Conservation (phyloP, 2,113 vertebrate genomes). For the Bubo blakistoni region DNA sequence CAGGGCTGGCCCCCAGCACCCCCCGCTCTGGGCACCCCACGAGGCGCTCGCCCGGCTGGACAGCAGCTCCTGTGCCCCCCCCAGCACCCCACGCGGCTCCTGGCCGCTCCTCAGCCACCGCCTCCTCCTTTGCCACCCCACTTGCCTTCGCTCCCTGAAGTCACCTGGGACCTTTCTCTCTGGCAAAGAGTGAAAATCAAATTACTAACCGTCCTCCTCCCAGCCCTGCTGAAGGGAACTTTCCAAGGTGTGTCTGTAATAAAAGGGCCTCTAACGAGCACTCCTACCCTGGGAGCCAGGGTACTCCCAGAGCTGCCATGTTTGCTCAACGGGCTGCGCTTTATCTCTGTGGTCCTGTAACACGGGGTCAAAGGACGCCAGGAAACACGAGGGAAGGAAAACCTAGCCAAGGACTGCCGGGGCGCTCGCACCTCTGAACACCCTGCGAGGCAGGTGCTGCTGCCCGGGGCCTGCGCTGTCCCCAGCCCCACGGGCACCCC, state of each 20-base stretch:
- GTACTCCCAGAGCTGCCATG: not conserved
- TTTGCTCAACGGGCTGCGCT: not conserved
- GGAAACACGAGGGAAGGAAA: not conserved
- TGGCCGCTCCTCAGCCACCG: not conserved
- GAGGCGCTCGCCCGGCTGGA: rapidly evolving
- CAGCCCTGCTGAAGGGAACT: not conserved
- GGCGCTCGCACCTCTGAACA: not conserved
- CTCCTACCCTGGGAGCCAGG: not conserved
- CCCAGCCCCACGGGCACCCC: not conserved
- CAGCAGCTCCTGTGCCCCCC: not conserved
- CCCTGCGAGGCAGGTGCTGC: not conserved
- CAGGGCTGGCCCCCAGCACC: not conserved
- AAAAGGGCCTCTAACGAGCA: not conserved
- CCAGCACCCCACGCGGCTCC: rapidly evolving
- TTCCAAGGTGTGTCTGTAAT: conserved; percentile 46
- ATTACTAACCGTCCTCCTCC: not conserved
- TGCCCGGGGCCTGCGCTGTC: rapidly evolving
- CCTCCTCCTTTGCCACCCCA: not conserved
- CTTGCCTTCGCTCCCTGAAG: not conserved
- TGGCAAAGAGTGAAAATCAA: not conserved
- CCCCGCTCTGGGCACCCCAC: not conserved
- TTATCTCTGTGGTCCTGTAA: not conserved
- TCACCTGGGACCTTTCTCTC: not conserved
- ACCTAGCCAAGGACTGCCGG: not conserved
- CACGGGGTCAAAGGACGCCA: not conserved